These are phyloP conservation scores for Peromyscus maniculatus DNA, from an alignment of 2,113 vertebrate genomes.

Conservation along the genomic window DNA sequence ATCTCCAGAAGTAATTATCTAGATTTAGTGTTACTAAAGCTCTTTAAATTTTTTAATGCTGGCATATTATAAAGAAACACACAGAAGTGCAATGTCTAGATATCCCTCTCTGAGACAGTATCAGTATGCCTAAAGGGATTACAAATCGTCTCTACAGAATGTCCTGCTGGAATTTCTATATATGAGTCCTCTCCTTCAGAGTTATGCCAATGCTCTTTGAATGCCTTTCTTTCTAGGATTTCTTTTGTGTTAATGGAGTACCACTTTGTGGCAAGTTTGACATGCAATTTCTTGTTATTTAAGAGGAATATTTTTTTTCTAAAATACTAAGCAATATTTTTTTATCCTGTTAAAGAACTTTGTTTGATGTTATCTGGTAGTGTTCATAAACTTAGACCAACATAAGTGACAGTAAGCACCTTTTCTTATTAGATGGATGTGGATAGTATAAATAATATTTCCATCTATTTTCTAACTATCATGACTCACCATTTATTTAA, in stretches of 20 bases:
- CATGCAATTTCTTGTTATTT: background rate
- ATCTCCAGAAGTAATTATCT: background rate
- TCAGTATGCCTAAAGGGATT: background rate
- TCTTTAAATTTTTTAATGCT: background rate
- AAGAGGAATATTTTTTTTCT: slow-evolving; percentile 15
- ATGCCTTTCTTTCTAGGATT: background rate
- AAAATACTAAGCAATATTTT: background rate
- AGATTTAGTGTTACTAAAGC: background rate
- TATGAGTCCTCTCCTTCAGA: background rate
- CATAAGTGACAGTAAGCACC: background rate
- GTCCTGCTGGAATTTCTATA: background rate
- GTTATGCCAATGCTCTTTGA: background rate
- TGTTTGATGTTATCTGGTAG: background rate
- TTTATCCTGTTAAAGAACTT: slow-evolving; percentile 6
- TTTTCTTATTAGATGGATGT: background rate
- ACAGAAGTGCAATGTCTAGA: background rate
- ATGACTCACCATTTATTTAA: background rate
- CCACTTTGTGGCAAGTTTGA: background rate
- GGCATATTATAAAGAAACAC: background rate
- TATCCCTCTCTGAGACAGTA: background rate
- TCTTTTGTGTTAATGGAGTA: background rate
- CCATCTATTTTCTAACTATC: background rate
- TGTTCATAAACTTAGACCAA: background rate
- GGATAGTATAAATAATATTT: background rate
- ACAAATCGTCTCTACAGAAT: background rate